Base-by-base conservation (phyloP, 2,888 invertebrate species). In the Chesias legatella region DNA sequence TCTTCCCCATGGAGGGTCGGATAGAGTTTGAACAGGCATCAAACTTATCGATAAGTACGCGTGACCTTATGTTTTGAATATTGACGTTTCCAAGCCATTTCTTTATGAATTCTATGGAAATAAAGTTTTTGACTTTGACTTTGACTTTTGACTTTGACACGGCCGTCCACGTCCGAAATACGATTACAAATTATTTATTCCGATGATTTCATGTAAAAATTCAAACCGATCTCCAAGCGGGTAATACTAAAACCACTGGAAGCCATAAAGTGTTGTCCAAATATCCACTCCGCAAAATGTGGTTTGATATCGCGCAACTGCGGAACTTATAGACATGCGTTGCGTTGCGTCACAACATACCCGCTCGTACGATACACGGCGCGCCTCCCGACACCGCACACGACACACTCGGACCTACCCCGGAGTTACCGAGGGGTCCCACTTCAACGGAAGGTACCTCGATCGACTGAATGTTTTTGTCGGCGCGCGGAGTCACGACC, bases 401-500 rank as follows among this genome's bases (percentile, higher is more conserved):
- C 20, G 20, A 20, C 20, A 20, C 20, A 20, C 6, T 20, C 6
- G 4, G 4, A 20, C 6, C 4, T 20, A 6, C 30, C 31, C 26
- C 9, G 4, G 7, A 17, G 20, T 27, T 24, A n/a, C 8, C 5
- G 29, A 33, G 11, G 37, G 20, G 33, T 33, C 29, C 29, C 24
- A 8, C 11, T 3, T 10, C 20, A 33, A 29, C 21, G 29, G 28
- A 23, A 28, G 10, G 22, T 25, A 10, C 9, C 8, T 8, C 17
- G 36, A 36, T 31, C 43, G 8, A 33, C 31, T 33, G 27, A 17
- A 26, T 9, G 25, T 43, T 27, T 25, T 36, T 26, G 21, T 26
- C 36, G 28, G 1, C 28, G 27, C 26, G 33, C 29, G 24, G 31
- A 36, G 37, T 49, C 49, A 48, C 48, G 46, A 40, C 42, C 21